Conservation (phyloP, 2,113 vertebrate genomes). For the Cromileptes altivelis region DNA sequence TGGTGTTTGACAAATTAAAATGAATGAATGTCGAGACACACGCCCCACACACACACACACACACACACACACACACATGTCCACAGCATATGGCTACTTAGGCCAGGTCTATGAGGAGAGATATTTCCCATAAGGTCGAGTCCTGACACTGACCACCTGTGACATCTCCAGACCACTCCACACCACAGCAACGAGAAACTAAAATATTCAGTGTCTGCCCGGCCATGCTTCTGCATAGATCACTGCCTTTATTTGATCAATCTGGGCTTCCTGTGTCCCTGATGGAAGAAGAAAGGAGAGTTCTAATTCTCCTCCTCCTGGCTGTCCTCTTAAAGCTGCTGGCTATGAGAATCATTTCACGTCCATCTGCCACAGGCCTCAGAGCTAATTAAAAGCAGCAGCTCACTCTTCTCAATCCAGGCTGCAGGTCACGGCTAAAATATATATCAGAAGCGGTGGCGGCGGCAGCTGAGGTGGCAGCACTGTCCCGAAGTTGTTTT, state of each 20-base stretch:
- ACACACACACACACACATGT: conserved; percentile 13
- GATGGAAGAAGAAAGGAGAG: conserved; percentile 49
- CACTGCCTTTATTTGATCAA: conserved; percentile 72
- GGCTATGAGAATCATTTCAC: conserved; percentile 69
- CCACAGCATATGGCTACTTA: conserved; percentile 60
- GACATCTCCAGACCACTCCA: conserved; percentile 32
- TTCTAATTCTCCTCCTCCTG: conserved; percentile 61
- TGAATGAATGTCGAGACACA: conserved; percentile 59
- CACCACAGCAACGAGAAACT: conserved; percentile 48
- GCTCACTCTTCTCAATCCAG: conserved; percentile 45
- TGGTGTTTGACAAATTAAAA: conserved; percentile 77
- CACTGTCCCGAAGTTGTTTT: conserved; percentile 44
- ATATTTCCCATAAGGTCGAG: conserved; percentile 54
- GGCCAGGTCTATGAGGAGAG: conserved; percentile 41
- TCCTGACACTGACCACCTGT: conserved; percentile 63
- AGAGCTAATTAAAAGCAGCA: conserved; percentile 77
- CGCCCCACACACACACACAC: background rate
- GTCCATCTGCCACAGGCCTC: conserved; percentile 74
- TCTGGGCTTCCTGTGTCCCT: conserved; percentile 33
- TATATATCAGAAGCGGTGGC: conserved; percentile 39
- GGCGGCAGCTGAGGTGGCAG: conserved; percentile 7
- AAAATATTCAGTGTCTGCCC: conserved; percentile 55
- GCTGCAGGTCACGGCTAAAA: conserved; percentile 63
- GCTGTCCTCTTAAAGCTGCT: conserved; percentile 64
- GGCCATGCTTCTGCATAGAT: conserved; percentile 67